Evolutionary conservation across 1,140 invertebrate genomes (phyloP), one percentile per base, ranked within the genome.

Genomic region (Cydia strobilella): DNA sequence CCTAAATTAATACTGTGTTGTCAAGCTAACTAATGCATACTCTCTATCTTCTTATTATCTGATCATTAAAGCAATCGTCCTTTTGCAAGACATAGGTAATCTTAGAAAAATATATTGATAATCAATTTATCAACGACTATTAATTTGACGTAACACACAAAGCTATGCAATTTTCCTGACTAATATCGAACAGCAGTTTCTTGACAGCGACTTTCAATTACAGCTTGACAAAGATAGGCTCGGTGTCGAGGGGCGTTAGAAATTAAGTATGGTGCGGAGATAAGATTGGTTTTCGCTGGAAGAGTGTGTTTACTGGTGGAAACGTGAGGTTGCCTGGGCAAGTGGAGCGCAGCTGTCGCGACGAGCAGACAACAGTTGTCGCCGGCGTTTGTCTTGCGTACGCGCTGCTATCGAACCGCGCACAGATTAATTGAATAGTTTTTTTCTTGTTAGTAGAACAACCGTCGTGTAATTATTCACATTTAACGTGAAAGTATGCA

Each of bases 281-380:
- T 79, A 82, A 73, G 76, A 78, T 81, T 79, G 66, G 73, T 51
- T 74, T 27, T 79, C 18, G 73, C 59, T 72, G 65, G 20, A 69
- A 63, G 73, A 31, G 54, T 74, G 72, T 10, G 31, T 45, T 25
- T 18, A 20, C 15, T 75, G 54, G 39, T 73, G 42, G 39, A 31
- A 18, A 13, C 12, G 27, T 7, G 65, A 31, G 27, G 65, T 65
- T n/a, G 65, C 27, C 15, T 31, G 45, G n/a, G 66, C 77, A 89
- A 89, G 86, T 90, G 81, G 88, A 86, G 77, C 88, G 83, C 90
- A 92, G 90, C 90, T 92, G 90, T 89, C 86, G 85, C 75, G 88
- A 88, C 86, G 81, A 86, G 84, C 85, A 90, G 87, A 91, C 89
- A 91, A 91, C 89, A 90, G 88, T 90, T 90, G 90, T 89, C 86